Base-by-base conservation (phyloP, 2,113 vertebrate genomes). In the Collichthys lucidus region DNA sequence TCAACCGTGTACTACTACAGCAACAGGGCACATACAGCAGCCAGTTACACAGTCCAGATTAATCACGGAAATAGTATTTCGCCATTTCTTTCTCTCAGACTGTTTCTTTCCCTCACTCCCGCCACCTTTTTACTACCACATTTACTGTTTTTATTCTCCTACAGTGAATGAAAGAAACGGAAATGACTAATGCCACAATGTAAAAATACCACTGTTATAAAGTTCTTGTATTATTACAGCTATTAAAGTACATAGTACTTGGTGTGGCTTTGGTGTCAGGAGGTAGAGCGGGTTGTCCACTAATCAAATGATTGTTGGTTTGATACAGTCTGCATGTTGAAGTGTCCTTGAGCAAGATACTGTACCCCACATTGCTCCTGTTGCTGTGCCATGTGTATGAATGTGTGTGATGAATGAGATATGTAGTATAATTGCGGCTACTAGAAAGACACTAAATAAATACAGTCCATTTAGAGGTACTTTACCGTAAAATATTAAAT, bases 11-110 rank as follows among this genome's bases (percentile, higher is more conserved):
- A 66, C 64, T 83, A 78, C 74, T 74, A 74, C 87, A 83, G 63
- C 68, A 87, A 46, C 70, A 62, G 77, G 80, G 82, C 75, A 62
- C 49, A 35, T 62, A 85, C 66, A 35, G 66, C 75, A 79, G 24
- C 79, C 86, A 92, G 82, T 86, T 79, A 79, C 79, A 79, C 75
- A 76, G 77, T 50, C 68, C 76, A 85, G 78, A 89, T 88, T 83
- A 89, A 88, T 87, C 77, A 77, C 53, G 3, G 59, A 79, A 82
- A 67, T 61, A 52, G 66, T 70, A 22, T 86, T 84, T 74, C 50
- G 47, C 24, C 49, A 29, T 71, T 86, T 57, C 40, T 63, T 79
- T 85, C 42, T 77, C 46, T 70, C 66, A 85, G 44, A 71, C 62
- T 83, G 29, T 86, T 55, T 85, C 31, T 66, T 49, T 76, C 22